Base-by-base conservation (phyloP, 1,140 invertebrate genomes). In the Ceratitis capitata region DNA sequence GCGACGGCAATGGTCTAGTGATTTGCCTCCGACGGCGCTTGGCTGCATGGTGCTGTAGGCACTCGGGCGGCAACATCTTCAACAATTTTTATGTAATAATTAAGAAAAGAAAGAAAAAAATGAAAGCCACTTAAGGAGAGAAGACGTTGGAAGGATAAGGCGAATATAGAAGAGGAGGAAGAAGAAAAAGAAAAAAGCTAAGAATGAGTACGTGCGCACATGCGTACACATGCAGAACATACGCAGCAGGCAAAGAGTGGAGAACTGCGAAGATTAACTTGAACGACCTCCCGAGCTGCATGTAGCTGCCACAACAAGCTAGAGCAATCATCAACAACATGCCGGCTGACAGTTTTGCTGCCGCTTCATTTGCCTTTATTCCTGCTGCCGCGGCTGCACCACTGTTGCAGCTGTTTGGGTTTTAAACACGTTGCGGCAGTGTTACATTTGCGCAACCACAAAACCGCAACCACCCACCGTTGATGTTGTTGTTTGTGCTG, bases 211-310 rank as follows among this genome's bases (percentile, higher is more conserved):
- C 39, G 69, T 47, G 9, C 35, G 35, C 69, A 42, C 39, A 74
- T 32, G 23, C 56, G 23, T 29, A 16, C 32, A 32, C 14, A 39
- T 35, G 12, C 2, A n/a, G 35, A 6, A 82, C 78, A 82, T n/a
- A 47, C n/a, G 23, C 61, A 29, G 3, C 32, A 4, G 10, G 5
- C 12, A 12, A 39, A 84, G 83, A 56, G 61, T 61, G 23, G 19
- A 35, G 39, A 29, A 39, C 9, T 84, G 83, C 83, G 82, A 16
- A 29, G 82, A 83, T 83, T 83, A 78, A 78, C 69, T 45, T 78
- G 69, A 78, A 78, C 35, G 69, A 78, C 69, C n/a, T 45, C 69
- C 69, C 9, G 23, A 78, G 69, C 69, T 78, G 23, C 16, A 16
- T 23, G 39, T 78, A 78, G 39, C 26, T 78, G 69, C 39, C 69